Evolutionary conservation across 2,113 vertebrate species (phyloP).

Genomic region (Rallus limicola): DNA sequence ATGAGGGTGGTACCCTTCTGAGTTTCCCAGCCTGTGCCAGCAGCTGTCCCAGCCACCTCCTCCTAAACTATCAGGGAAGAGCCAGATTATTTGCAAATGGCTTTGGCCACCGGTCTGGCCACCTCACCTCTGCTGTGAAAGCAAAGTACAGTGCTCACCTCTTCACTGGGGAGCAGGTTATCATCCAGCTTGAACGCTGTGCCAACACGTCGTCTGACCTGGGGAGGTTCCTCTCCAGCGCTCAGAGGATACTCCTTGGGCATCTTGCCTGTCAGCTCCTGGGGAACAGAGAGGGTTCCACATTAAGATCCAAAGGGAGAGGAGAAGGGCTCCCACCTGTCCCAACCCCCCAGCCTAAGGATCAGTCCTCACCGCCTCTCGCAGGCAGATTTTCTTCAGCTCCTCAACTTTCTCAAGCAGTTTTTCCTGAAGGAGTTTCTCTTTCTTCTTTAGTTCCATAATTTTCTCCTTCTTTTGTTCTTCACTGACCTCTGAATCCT

Average conservation of each 20-base stretch:
- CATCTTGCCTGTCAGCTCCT: conserved; percentile 92
- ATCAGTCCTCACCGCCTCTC: conserved; percentile 90
- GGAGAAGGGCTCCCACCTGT: background rate
- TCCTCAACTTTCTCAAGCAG: conserved; percentile 89
- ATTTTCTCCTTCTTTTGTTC: conserved; percentile 96
- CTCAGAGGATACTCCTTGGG: conserved; percentile 92
- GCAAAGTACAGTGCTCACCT: conserved; percentile 70
- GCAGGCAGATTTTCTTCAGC: conserved; percentile 91
- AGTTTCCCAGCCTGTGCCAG: background rate
- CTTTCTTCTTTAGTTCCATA: conserved; percentile 89
- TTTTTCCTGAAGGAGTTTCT: conserved; percentile 86
- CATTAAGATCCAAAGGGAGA: background rate
- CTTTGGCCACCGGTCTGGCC: background rate
- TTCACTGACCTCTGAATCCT: conserved; percentile 90
- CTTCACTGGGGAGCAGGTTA: conserved; percentile 83
- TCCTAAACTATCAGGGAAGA: background rate
- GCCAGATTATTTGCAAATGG: background rate
- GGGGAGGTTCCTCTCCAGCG: conserved; percentile 88
- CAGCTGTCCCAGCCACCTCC: background rate
- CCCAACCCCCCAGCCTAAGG: rapidly evolving
- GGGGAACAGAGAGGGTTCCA: background rate
- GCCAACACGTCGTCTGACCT: conserved; percentile 86
- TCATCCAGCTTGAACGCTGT: conserved; percentile 90
- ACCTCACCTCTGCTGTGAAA: background rate
- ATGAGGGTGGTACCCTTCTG: background rate